Evolutionary conservation across 2,113 vertebrate genomes (phyloP).

Genomic region (Okapia johnstoni): DNA sequence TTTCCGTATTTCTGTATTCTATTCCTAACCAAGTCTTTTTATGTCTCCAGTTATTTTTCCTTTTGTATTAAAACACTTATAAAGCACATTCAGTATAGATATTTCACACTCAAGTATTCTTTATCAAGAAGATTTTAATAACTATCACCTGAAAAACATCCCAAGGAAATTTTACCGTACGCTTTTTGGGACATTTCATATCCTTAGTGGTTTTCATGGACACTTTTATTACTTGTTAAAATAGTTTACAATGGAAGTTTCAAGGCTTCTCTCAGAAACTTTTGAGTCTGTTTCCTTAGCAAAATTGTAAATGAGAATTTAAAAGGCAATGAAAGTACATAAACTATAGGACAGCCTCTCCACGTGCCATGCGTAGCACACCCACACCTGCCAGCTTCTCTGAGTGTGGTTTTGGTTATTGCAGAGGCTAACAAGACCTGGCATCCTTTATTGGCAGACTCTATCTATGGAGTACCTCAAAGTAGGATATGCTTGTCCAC

Average conservation of each 20-base stretch:
- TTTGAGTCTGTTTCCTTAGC: not conserved
- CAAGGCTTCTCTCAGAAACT: not conserved
- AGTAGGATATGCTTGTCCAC: not conserved
- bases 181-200: not conserved
- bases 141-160: not conserved
- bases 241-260: not conserved
- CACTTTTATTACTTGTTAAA: slow-evolving; percentile 5
- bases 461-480: not conserved
- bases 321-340: not conserved
- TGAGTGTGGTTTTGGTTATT: not conserved
- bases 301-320: not conserved
- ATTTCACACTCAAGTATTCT: not conserved
- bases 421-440: not conserved
- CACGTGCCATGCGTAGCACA: rapidly evolving
- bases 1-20: not conserved
- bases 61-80: not conserved
- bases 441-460: not conserved
- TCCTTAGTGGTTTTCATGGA: not conserved
- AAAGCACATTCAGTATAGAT: not conserved
- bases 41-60: not conserved
- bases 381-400: not conserved
- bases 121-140: not conserved
- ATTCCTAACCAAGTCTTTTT: not conserved
- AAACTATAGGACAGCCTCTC: not conserved
- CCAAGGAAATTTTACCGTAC: not conserved